Percentiles rank a stretch among this genome's conserved stretches.
Evolutionary conservation across 2,797 vertebrate species (phyloP).

Genomic region (Xiphorhynchus erythropygius): DNA sequence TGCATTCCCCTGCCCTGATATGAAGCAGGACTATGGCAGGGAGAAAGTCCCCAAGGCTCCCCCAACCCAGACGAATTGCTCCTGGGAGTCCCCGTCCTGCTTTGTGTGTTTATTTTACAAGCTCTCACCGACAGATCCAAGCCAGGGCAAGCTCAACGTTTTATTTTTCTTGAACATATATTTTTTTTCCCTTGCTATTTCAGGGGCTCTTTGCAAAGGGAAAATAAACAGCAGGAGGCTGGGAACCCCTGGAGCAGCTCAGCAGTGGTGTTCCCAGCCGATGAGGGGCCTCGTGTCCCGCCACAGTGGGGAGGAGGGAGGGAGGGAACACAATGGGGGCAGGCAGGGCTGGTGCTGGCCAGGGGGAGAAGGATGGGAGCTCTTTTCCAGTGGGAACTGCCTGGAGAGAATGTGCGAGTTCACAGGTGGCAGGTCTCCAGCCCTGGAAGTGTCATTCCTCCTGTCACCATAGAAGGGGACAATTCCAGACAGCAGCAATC

Average conservation of each 20-base stretch:
- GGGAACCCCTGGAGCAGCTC: background rate
- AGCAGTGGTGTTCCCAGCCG: background rate
- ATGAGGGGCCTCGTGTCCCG: background rate
- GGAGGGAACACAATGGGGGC: background rate
- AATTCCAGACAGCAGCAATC: background rate
- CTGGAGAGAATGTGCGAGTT: background rate
- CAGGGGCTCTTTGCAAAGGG: conserved; percentile 45
- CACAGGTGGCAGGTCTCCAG: background rate
- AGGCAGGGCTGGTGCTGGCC: background rate
- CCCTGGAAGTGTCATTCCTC: background rate
- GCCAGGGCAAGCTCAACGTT: background rate
- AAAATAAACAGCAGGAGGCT: conserved; percentile 64
- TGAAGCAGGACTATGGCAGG: background rate
- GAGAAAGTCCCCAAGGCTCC: background rate
- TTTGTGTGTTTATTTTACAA: conserved; percentile 57
- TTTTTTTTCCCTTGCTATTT: conserved; percentile 35
- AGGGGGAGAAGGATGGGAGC: background rate
- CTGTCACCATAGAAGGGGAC: background rate
- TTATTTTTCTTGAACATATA: conserved; percentile 3
- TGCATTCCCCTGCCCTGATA: background rate
- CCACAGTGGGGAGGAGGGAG: background rate
- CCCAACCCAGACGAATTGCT: conserved; percentile 14
- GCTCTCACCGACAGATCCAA: conserved; percentile 14
- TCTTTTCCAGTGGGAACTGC: background rate
- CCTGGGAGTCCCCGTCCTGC: background rate